phyloP scores from a whole-genome alignment of 2,888 invertebrate genomes.

The Drosophila antonietae region DNA sequence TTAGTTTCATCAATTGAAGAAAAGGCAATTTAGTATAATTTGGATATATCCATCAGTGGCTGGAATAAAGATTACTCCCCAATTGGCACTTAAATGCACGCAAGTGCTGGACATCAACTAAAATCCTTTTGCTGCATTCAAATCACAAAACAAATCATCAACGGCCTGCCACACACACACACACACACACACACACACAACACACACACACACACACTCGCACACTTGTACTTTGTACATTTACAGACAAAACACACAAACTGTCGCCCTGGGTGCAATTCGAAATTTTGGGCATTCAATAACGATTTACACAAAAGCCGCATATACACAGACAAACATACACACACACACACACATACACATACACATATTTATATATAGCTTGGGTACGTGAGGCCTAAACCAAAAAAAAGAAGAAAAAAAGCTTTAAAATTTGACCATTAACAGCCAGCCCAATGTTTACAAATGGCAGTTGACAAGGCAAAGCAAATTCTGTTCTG shows the following conservation, averaged over 20 bases:
- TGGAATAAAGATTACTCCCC: slow-evolving; percentile 27
- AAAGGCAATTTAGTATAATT: slow-evolving; percentile 3
- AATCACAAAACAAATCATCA: slow-evolving; percentile 66
- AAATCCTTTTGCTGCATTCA: slow-evolving; percentile 56
- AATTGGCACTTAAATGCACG: slow-evolving; percentile 43
- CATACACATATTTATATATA: background rate
- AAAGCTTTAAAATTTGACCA: slow-evolving; percentile 71
- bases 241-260: slow-evolving; percentile 61
- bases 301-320: slow-evolving; percentile 65
- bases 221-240: slow-evolving; percentile 39
- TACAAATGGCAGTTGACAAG: slow-evolving; percentile 54
- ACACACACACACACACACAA: slow-evolving; percentile 6
- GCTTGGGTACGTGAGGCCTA: slow-evolving; percentile 34
- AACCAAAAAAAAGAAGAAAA: slow-evolving; percentile 44
- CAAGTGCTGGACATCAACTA: slow-evolving; percentile 33
- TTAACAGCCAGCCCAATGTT: slow-evolving; percentile 55
- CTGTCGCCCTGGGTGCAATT: slow-evolving; percentile 72
- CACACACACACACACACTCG: slow-evolving; percentile 2
- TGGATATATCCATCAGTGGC: slow-evolving; percentile 24
- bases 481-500: slow-evolving; percentile 25
- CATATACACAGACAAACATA: slow-evolving; percentile 18
- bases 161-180: slow-evolving; percentile 10
- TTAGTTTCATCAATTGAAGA: slow-evolving; percentile 15
- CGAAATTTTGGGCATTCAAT: slow-evolving; percentile 71
- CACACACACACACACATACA: background rate